Base-by-base conservation (phyloP, 2,888 invertebrate genomes). In the Platycheirus albimanus region DNA sequence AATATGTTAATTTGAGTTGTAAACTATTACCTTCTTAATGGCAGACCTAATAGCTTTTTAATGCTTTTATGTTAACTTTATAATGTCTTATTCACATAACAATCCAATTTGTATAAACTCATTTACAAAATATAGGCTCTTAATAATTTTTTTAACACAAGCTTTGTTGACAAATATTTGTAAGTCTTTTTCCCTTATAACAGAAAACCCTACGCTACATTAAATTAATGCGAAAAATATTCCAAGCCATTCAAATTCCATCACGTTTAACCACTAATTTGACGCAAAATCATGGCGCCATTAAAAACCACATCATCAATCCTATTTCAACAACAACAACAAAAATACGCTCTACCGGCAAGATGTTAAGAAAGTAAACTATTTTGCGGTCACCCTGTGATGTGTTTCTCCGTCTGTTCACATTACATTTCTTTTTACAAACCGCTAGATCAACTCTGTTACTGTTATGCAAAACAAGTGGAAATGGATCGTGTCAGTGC, bases 401-500 rank as follows among this genome's bases (percentile, higher is more conserved):
- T n/a, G 19, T 20, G n/a, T 41, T 17, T 52, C 38, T 30, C 10
- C 24, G 69, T 38, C 36, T 38, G 38, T 54, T 24, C 10, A 4
- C n/a, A 24, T 43, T 45, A 38, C 38, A 63, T 63, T 56, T 17
- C 20, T 11, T 49, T 45, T 56, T 51, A 13, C 24, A 45, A 52
- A 30, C n/a, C 11, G 11, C 52, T 36, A 33, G 28, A 64, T n/a
- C 36, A 56, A 38, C 54, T n/a, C n/a, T 56, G 24, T 47, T 41
- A 67, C 51, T 72, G 69, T 83, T 83, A 78, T 78, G 83, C 78
- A 77, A 83, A 77, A 33, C 58, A 51, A 74, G 64, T 74, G 69
- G 64, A 83, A 83, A 83, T 83, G 74, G 72, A 83, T 83, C 83
- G 83, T 78, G 83, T 83, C 83, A 83, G 83, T 83, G 83, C 78